Evolutionary conservation across 2,888 invertebrate genomes (phyloP), one percentile per base, ranked within the genome.

Genomic region (Trilocha varians): DNA sequence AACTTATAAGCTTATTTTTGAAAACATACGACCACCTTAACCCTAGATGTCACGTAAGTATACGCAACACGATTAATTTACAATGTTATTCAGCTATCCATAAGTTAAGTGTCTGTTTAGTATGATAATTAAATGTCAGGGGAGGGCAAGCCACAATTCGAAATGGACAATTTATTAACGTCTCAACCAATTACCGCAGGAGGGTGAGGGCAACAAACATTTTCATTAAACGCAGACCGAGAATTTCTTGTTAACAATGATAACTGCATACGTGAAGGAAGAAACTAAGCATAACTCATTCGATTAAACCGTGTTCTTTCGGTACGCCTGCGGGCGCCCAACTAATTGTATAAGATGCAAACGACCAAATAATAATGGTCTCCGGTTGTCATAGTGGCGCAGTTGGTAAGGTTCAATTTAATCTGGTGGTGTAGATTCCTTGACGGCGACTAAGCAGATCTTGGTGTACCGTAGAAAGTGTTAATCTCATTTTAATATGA

Each of bases 231-330:
- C 62, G 65, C 59, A 47, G 51, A 51, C 46, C 52, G 57, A 64
- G 62, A 65, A 69, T 65, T 62, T 57, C 58, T 66, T 57, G 68
- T 70, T 70, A 73, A 68, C 65, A 56, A 70, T 66, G 64, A 73
- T 74, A 79, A 77, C 77, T 71, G 68, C 70, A 71, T 69, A 66
- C 63, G 57, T 51, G 52, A 44, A 60, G 40, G 42, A 39, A 46
- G 62, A 71, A 71, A 83, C 77, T 68, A 79, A 72, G 73, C 83
- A 75, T 82, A 82, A 78, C 82, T 83, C 79, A 84, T 83, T 82
- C 70, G 75, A 79, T 84, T 83, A 78, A 76, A 55, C 54, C 50
- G 59, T 59, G 40, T 50, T 50, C 52, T 66, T 60, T 61, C 62
- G 53, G 52, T 55, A 58, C 48, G 62, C 59, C 78, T 82, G 84